Evolutionary conservation across 1,140 invertebrate species (phyloP).

Genomic region (Aplysia californica): DNA sequence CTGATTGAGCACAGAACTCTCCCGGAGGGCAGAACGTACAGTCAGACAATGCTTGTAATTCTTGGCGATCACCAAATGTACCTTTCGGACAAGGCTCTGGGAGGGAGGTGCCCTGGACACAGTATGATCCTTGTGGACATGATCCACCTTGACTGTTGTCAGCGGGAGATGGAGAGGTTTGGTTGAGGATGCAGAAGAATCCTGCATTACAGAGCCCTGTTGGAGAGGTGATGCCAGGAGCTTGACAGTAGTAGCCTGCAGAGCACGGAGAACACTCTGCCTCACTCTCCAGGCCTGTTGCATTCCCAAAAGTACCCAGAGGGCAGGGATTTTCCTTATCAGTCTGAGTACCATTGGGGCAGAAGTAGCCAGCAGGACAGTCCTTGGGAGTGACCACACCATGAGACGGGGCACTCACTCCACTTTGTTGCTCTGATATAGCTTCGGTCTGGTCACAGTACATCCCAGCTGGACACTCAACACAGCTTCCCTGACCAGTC

Average conservation of each 20-base stretch:
- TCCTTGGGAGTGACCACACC: slow-evolving; percentile 63
- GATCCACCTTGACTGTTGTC: slow-evolving; percentile 45
- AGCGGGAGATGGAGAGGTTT: slow-evolving; percentile 45
- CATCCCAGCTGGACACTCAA: slow-evolving; percentile 53
- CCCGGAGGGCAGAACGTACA: slow-evolving; percentile 61
- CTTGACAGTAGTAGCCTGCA: slow-evolving; percentile 58
- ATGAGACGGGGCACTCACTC: slow-evolving; percentile 53
- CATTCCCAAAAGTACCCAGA: slow-evolving; percentile 62
- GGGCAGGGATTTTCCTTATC: slow-evolving; percentile 54
- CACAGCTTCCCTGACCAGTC: slow-evolving; percentile 50
- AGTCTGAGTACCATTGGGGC: slow-evolving; percentile 58
- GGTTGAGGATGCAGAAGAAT: slow-evolving; percentile 57
- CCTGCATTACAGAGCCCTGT: slow-evolving; percentile 56
- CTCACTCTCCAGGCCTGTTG: slow-evolving; percentile 51
- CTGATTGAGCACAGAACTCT: slow-evolving; percentile 55
- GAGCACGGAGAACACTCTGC: slow-evolving; percentile 55
- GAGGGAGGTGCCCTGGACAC: slow-evolving; percentile 44
- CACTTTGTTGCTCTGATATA: slow-evolving; percentile 61
- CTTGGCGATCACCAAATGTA: slow-evolving; percentile 53
- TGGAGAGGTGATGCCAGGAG: slow-evolving; percentile 54
- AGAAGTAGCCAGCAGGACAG: slow-evolving; percentile 62
- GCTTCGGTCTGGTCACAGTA: slow-evolving; percentile 65
- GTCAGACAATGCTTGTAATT: slow-evolving; percentile 50
- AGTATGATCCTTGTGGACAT: slow-evolving; percentile 62
- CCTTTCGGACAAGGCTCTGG: slow-evolving; percentile 59